Percentiles rank a stretch among this genome's conserved stretches.
phyloP scores from a whole-genome alignment of 2,888 invertebrate genomes.

The Philhelius pedissequus region DNA sequence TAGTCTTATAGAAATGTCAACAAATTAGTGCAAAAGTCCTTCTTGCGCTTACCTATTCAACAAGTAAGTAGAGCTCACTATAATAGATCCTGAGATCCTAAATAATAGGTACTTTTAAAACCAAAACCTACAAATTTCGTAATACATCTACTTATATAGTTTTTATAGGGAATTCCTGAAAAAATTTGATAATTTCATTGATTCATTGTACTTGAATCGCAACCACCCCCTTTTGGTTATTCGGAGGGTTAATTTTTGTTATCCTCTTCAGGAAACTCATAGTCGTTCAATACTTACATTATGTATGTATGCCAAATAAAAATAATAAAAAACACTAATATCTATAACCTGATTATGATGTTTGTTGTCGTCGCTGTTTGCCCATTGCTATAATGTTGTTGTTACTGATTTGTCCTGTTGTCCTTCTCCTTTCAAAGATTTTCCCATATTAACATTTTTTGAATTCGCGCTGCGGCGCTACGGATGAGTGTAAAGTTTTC shows the following conservation, averaged over 20 bases:
- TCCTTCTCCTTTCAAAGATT: constrained; percentile 18
- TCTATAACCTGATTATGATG: constrained; percentile 72
- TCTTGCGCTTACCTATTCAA: no score
- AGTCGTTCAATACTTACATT: neutral
- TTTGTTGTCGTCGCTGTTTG: constrained; percentile 74
- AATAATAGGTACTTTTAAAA: no score
- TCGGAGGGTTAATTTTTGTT: neutral
- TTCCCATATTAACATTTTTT: constrained; percentile 29
- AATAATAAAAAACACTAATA: constrained; percentile 60
- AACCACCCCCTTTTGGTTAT: neutral
- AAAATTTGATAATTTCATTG: no score
- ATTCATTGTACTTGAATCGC: neutral
- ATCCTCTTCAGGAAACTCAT: neutral
- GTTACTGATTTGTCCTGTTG: constrained; percentile 27
- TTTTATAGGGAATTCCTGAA: no score
- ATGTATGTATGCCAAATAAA: constrained; percentile 38
- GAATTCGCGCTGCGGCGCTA: constrained; percentile 32
- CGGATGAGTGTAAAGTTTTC: constrained; percentile 53
- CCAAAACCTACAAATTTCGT: no score
- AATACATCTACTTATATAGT: no score
- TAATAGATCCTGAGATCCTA: no score
- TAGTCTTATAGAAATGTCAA: no score
- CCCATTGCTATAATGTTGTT: constrained; percentile 70
- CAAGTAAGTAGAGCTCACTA: no score
- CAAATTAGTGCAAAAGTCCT: no score